Conservation (phyloP, 1,140 invertebrate genomes). For the Bradysia coprophila region DNA sequence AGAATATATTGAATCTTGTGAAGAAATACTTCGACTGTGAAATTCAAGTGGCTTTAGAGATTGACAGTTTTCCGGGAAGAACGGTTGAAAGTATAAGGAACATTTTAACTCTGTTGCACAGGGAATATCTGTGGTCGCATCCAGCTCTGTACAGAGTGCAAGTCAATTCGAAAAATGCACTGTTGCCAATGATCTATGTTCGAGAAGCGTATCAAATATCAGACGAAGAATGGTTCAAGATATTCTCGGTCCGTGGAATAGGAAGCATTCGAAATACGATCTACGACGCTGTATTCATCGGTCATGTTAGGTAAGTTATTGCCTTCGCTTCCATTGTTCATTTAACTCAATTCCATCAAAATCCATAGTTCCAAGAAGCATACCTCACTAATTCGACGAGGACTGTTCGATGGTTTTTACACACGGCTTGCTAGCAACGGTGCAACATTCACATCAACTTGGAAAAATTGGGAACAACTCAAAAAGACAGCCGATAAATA, state of each 20-base stretch:
- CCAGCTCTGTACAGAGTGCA: conserved; percentile 30
- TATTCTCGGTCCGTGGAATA: conserved; percentile 28
- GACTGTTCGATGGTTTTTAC: conserved; percentile 41
- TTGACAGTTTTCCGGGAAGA: neutral
- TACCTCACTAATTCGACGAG: conserved; percentile 20
- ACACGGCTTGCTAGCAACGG: conserved; percentile 38
- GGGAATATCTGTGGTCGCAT: conserved; percentile 18
- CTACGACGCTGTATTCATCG: conserved; percentile 35
- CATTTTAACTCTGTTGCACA: conserved; percentile 5
- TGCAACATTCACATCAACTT: conserved; percentile 37
- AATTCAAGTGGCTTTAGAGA: conserved; percentile 3
- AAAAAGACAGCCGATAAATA: conserved; percentile 33
- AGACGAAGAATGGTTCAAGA: conserved; percentile 28
- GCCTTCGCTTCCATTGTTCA: conserved; percentile 9
- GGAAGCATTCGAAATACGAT: conserved; percentile 28
- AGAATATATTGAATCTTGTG: neutral
- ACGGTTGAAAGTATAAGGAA: conserved; percentile 1
- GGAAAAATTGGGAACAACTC: conserved; percentile 40
- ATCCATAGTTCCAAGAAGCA: conserved; percentile 22
- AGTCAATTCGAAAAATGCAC: conserved; percentile 16
- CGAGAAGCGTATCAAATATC: conserved; percentile 35
- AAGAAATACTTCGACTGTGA: neutral
- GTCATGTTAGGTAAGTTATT: conserved; percentile 26
- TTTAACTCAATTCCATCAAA: no score
- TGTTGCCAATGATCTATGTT: conserved; percentile 34